Evolutionary conservation across 2,113 vertebrate genomes (phyloP).

Genomic region (Neotragus pygmaeus): DNA sequence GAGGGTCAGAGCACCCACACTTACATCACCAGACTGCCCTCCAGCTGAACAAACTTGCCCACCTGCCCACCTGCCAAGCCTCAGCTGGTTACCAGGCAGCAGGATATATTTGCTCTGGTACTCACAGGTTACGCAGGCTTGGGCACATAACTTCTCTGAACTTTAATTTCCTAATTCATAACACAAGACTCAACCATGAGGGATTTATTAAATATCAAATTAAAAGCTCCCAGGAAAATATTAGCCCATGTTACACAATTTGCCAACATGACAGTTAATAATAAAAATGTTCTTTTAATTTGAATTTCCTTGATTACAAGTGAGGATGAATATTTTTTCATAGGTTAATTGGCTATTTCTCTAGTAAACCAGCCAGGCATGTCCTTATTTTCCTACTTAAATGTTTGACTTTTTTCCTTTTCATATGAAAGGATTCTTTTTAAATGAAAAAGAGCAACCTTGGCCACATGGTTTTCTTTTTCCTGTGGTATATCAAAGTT

Average conservation of each 20-base stretch:
- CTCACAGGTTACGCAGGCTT: background rate
- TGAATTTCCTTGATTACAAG: background rate
- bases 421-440: background rate
- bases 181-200: background rate
- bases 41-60: background rate
- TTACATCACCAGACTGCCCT: too few relatives aligned
- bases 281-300: background rate
- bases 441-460: too few relatives aligned
- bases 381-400: background rate
- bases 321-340: background rate
- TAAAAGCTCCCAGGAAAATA: background rate
- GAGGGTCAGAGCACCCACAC: background rate
- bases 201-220: background rate
- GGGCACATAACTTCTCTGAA: background rate
- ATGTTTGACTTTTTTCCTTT: background rate
- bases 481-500: too few relatives aligned
- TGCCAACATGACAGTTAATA: background rate
- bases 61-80: background rate
- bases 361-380: background rate
- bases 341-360: background rate
- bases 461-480: background rate
- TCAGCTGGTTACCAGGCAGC: background rate
- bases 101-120: fast-evolving
- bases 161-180: background rate
- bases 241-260: background rate